Evolutionary conservation across 92 coral and sea anemone genomes (phyloP), one percentile per base, ranked within the genome.

Genomic region (Palythoa caribaeorum): DNA sequence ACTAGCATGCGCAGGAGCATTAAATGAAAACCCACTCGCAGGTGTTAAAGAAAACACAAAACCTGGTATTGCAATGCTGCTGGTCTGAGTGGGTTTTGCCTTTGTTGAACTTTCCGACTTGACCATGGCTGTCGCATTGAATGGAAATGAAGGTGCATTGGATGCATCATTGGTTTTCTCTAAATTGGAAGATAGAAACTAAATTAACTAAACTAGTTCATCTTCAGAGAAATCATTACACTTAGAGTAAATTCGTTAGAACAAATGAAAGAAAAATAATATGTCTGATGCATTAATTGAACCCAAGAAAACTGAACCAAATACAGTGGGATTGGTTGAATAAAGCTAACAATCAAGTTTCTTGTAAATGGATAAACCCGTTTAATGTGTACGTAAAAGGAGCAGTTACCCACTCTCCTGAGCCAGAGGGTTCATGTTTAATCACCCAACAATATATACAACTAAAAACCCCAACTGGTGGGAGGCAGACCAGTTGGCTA

Each of bases 21-120:
- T 37, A 36, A 66, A 81, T 48, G 74, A 47, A 66, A 79, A 79
- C 44, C 72, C 86, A 17, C 40, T 52, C n/a, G 75, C 60, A n/a
- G 62, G 39, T 15, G 38, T 16, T 16, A 76, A 11, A 8, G 73
- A 9, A 62, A 38, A 11, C 19, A 40, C 47, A 66, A 81, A 66
- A 13, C 9, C 59, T 1, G 86, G 75, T 36, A 81, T 0, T 20
- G 86, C 36, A 8, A 37, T 21, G 37, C 40, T 63, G 2, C 78
- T 35, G 39, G 92, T 80, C 68, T 85, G 90, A 36, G 77, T 69
- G 38, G 83, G 71, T 53, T n/a, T n/a, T n/a, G n/a, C n/a, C n/a
- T n/a, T n/a, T n/a, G n/a, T n/a, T n/a, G n/a, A n/a, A n/a, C n/a
- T n/a, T n/a, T 28, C 84, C 11, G 83, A 16, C 39, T 88, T 68